Percentiles rank a stretch among this genome's conserved stretches.
Evolutionary conservation across 2,797 vertebrate species (phyloP).

Genomic region (Babyrousa celebensis): DNA sequence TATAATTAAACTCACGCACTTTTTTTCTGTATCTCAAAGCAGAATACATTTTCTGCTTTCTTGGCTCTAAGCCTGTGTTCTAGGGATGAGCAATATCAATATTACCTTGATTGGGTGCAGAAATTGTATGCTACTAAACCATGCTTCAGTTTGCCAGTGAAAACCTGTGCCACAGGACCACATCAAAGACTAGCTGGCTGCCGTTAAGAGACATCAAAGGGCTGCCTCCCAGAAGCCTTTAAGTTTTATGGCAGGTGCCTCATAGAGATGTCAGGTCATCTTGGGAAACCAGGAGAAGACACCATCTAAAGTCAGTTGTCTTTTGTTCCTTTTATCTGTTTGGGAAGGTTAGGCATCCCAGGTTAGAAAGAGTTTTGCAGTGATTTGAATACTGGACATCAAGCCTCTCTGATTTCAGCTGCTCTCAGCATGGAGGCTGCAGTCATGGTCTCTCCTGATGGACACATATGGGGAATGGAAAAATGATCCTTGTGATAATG

Average conservation of each 20-base stretch:
- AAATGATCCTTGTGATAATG: slow-evolving; percentile 87
- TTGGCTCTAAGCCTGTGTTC: slow-evolving; percentile 83
- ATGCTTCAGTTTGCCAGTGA: slow-evolving; percentile 93
- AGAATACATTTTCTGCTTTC: slow-evolving; percentile 78
- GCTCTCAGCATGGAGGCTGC: slow-evolving; percentile 96
- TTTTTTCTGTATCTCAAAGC: slow-evolving; percentile 78
- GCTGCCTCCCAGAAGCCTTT: slow-evolving; percentile 95
- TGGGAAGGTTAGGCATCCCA: slow-evolving; percentile 92
- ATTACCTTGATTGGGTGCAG: slow-evolving; percentile 73
- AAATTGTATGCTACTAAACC: slow-evolving; percentile 86
- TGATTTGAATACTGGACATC: slow-evolving; percentile 96
- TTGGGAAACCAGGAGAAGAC: slow-evolving; percentile 94
- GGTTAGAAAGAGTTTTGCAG: slow-evolving; percentile 92
- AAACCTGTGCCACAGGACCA: slow-evolving; percentile 95
- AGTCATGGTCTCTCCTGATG: slow-evolving; percentile 92
- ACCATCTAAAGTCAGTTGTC: slow-evolving; percentile 91
- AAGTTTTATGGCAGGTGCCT: slow-evolving; percentile 99
- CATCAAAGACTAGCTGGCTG: slow-evolving; percentile 97
- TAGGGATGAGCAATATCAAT: slow-evolving; percentile 81
- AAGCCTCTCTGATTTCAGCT: slow-evolving; percentile 99
- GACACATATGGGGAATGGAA: slow-evolving; percentile 95
- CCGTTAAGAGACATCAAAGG: slow-evolving; percentile 99
- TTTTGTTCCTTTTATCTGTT: slow-evolving; percentile 93
- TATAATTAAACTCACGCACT: slow-evolving; percentile 68
- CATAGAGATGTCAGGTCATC: slow-evolving; percentile 96